A percentile compares a stretch with the other conserved stretches of the same genome.
Conservation (phyloP, 2,888 invertebrate genomes). For the Eupithecia pulchellata region DNA sequence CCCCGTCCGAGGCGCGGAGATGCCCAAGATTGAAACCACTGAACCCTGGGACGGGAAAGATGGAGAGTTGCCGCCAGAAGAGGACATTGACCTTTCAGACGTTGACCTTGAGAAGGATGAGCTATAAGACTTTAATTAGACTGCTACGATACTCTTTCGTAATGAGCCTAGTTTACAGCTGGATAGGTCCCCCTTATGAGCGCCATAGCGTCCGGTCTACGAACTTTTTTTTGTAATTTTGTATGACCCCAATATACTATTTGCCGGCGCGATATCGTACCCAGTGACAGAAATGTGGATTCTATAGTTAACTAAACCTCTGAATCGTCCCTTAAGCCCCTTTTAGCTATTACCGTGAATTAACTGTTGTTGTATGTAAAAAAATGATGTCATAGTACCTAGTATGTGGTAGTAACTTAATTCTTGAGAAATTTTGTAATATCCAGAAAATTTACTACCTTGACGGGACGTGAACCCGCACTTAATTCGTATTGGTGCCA, state of each 20-base stretch:
- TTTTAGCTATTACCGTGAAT: not conserved
- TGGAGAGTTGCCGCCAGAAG: conserved; percentile 93
- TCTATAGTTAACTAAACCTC: not conserved
- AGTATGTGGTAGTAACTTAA: not conserved
- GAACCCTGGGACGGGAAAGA: conserved; percentile 98
- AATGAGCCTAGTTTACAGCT: not conserved
- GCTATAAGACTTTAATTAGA: conserved; percentile 74
- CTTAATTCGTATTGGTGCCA: not conserved
- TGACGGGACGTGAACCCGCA: not conserved
- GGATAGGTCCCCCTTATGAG: not conserved
- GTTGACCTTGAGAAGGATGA: conserved; percentile 93
- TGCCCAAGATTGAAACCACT: conserved; percentile 89
- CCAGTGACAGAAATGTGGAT: not conserved
- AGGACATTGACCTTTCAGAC: conserved; percentile 96
- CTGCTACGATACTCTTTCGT: not conserved
- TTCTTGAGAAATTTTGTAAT: not conserved
- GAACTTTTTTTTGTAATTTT: not conserved
- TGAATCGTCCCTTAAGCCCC: not conserved
- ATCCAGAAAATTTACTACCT: not conserved
- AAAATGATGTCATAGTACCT: not conserved
- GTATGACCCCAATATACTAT: not conserved
- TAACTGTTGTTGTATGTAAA: not conserved
- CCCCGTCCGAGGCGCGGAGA: conserved; percentile 92
- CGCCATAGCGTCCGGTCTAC: not conserved
- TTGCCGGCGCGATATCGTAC: not conserved